Evolutionary conservation across 2,888 invertebrate genomes (phyloP).

Genomic region (Tachina fera): DNA sequence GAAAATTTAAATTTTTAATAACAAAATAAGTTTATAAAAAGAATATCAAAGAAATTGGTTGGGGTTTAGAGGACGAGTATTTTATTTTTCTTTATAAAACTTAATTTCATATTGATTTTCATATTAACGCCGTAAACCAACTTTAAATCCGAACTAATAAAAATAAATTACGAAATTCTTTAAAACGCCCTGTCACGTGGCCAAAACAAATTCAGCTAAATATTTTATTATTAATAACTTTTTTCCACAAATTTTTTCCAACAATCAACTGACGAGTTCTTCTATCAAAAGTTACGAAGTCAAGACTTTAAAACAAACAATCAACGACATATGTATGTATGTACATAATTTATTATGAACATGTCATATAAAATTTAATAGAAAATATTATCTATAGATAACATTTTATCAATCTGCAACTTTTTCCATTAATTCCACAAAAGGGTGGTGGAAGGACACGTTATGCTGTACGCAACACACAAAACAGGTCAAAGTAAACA

Average conservation of each 20-base stretch:
- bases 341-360: slow-evolving; percentile 78
- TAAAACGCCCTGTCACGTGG: slow-evolving; percentile 67
- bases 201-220: slow-evolving; percentile 61
- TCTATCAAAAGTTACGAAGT: slow-evolving; percentile 30
- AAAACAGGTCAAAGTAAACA: slow-evolving; percentile 22
- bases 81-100: neutral
- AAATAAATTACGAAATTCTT: slow-evolving; percentile 66
- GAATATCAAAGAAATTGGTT: too few species aligned
- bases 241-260: slow-evolving; percentile 2
- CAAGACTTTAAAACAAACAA: slow-evolving; percentile 47
- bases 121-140: slow-evolving; percentile 16
- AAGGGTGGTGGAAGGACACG: neutral
- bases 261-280: slow-evolving; percentile 15
- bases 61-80: neutral
- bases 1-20: too few species aligned
- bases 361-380: slow-evolving; percentile 76
- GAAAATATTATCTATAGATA: slow-evolving; percentile 74
- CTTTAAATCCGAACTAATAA: slow-evolving; percentile 38
- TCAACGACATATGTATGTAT: slow-evolving; percentile 54
- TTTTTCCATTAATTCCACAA: neutral
- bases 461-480: neutral
- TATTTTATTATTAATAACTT: slow-evolving; percentile 25
- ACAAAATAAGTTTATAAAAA: too few species aligned
- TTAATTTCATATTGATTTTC: slow-evolving; percentile 3
- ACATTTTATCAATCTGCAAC: slow-evolving; percentile 77